These are phyloP conservation scores for Stenopsyche tienmushanensis DNA, from an alignment of 1,140 invertebrate genomes.

Conservation along the genomic window DNA sequence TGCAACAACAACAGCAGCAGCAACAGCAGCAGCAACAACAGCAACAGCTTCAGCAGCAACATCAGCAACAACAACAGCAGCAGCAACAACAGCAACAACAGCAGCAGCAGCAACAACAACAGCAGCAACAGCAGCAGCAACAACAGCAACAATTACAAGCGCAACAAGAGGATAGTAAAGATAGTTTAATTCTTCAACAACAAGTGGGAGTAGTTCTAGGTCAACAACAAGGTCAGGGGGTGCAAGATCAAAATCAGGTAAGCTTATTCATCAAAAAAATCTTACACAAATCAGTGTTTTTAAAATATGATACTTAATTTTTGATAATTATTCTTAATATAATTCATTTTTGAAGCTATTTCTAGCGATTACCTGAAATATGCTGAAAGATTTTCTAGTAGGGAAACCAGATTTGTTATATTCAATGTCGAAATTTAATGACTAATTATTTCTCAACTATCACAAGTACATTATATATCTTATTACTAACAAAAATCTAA, in stretches of 20 bases:
- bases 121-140: conserved; percentile 50
- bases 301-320: background rate
- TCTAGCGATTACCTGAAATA: too few species aligned
- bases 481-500: too few species aligned
- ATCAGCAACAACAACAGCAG: conserved; percentile 50
- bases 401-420: too few species aligned
- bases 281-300: background rate
- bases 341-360: background rate
- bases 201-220: conserved; percentile 17
- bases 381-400: too few species aligned
- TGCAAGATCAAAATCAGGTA: conserved; percentile 34
- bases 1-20: conserved; percentile 44
- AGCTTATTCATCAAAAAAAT: background rate
- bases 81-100: conserved; percentile 50
- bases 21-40: conserved; percentile 53
- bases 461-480: too few species aligned
- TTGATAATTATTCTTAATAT: background rate
- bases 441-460: too few species aligned
- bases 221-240: background rate
- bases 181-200: conserved; percentile 38
- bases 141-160: conserved; percentile 33
- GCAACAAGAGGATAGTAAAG: conserved; percentile 39
- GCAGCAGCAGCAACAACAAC: conserved; percentile 49
- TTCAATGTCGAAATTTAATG: too few species aligned
- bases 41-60: conserved; percentile 34